Conservation (phyloP, 2,113 vertebrate species). For the Siniperca knerii region DNA sequence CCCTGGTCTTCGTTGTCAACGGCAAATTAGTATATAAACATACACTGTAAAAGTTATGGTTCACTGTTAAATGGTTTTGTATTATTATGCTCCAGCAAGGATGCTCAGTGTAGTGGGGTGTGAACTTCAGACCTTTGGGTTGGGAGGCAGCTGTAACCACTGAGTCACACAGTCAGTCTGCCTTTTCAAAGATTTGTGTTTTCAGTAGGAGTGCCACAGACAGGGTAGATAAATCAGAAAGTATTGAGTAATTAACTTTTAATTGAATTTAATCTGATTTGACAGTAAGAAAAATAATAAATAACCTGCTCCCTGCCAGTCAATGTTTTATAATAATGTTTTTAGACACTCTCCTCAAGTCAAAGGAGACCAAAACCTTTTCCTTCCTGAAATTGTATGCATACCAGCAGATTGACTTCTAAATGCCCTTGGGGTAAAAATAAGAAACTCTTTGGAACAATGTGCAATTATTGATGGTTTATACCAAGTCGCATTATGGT, state of each 20-base stretch:
- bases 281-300: neutral
- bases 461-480: slow-evolving; percentile 23
- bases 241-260: neutral
- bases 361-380: neutral
- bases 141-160: slow-evolving; percentile 19
- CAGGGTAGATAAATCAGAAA: neutral
- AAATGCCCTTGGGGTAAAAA: neutral
- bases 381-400: neutral
- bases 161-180: slow-evolving; percentile 5
- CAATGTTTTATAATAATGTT: neutral
- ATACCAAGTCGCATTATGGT: neutral
- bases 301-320: neutral
- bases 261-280: neutral
- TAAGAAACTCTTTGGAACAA: neutral
- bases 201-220: slow-evolving; percentile 6
- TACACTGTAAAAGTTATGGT: no score
- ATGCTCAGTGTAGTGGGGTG: slow-evolving; percentile 2
- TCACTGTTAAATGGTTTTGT: no score
- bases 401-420: slow-evolving; percentile 4
- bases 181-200: slow-evolving; percentile 3
- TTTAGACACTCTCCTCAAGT: neutral
- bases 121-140: slow-evolving; percentile 12
- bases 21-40: no score
- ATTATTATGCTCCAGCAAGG: neutral
- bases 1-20: no score